Evolutionary conservation across 2,797 vertebrate genomes (phyloP), one percentile per base, ranked within the genome.

Genomic region (Pyrocephalus nanus): DNA sequence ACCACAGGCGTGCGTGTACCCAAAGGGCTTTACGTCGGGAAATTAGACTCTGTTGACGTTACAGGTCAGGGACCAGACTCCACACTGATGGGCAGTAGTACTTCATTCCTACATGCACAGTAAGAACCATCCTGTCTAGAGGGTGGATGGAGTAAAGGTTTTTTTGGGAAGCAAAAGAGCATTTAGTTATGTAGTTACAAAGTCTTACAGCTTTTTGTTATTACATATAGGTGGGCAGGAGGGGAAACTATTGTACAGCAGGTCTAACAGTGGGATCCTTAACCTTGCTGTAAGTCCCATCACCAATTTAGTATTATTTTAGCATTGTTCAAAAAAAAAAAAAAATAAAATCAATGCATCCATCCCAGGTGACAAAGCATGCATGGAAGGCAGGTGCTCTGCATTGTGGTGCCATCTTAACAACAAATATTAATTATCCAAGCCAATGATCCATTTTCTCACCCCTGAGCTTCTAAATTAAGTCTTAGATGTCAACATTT

Each of bases 1-100:
- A 36, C 50, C 29, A 26, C 34, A 47, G 66, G 19, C 1, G 0
- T 27, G 50, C 0, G 0, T 32, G 38, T 14, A 11, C 40, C 8
- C 79, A 8, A 2, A 76, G 25, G 14, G 18, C 13, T 14, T 42
- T 40, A 21, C 0, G 0, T 50, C 53, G 81, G 67, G 38, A 32
- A 70, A n/a, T 43, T n/a, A 48, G 30, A 65, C 21, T 30, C 64
- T 87, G 81, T 42, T 95, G 90, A 93, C 18, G 3, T 90, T 77
- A 77, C 69, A 20, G 93, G 75, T 61, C 93, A 94, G 75, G 61
- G 92, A 76, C 30, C 89, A 85, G 64, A 15, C 30, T 82, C 67
- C 30, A 1, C 4, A 6, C 34, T 65, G 64, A 53, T 29, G 71
- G 32, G 42, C 60, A 48, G 25, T 5, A n/a, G 25, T 17, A 25